Percentiles rank a stretch among this genome's conserved stretches.
phyloP scores from a whole-genome alignment of 2,888 invertebrate genomes.

The Diachrysia chrysitis region DNA sequence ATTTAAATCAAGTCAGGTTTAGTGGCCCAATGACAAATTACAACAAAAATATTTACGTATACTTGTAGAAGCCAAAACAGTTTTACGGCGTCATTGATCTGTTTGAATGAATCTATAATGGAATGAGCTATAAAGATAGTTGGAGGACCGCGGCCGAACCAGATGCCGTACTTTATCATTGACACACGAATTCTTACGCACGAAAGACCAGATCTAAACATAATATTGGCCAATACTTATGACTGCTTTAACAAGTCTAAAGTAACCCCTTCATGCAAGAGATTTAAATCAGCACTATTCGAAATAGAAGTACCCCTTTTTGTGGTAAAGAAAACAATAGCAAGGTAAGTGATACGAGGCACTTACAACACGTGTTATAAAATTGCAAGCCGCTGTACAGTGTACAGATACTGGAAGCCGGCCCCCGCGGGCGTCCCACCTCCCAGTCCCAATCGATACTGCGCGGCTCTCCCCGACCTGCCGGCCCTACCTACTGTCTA shows the following conservation, averaged over 20 bases:
- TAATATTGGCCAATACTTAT: not conserved
- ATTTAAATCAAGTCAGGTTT: slow-evolving; percentile 53
- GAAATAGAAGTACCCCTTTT: not conserved
- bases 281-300: not conserved
- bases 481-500: slow-evolving; percentile 19
- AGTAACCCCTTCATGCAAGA: not conserved
- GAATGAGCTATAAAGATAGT: slow-evolving; percentile 66
- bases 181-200: slow-evolving; percentile 17
- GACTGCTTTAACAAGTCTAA: not conserved
- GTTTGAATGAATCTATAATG: slow-evolving; percentile 60
- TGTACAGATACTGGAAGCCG: slow-evolving; percentile 31
- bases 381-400: slow-evolving; percentile 34
- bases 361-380: slow-evolving; percentile 42
- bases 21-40: slow-evolving; percentile 3
- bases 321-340: slow-evolving; percentile 17
- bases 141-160: slow-evolving; percentile 60
- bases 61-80: slow-evolving; percentile 42
- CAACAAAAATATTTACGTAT: slow-evolving; percentile 24
- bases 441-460: slow-evolving; percentile 77
- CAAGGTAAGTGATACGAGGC: slow-evolving; percentile 31
- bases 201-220: slow-evolving; percentile 12
- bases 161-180: slow-evolving; percentile 58
- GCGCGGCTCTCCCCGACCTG: slow-evolving; percentile 69
- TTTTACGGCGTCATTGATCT: slow-evolving; percentile 60
- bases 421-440: slow-evolving; percentile 41